Percentiles rank a stretch among this genome's conserved stretches.
Conservation (phyloP, 2,888 invertebrate genomes). For the Creontiades dilutus region DNA sequence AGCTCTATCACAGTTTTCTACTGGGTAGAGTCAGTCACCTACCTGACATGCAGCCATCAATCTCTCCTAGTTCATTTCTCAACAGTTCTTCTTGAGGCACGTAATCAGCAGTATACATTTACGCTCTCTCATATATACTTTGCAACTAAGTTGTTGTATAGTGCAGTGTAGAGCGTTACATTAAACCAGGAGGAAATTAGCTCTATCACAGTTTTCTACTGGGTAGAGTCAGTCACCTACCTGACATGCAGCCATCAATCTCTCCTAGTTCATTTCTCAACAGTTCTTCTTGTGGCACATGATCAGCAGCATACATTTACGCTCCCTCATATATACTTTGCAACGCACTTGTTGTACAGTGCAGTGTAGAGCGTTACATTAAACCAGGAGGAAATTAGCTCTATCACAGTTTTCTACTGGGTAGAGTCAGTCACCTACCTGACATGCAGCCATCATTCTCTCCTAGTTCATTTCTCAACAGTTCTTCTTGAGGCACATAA, state of each 20-base stretch:
- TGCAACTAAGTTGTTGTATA: no score
- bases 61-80: neutral
- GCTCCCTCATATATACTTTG: neutral
- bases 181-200: neutral
- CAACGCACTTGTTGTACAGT: neutral
- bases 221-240: neutral
- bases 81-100: neutral
- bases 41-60: neutral
- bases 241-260: neutral
- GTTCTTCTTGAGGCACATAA: neutral
- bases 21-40: conserved; percentile 21
- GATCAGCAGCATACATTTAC: neutral
- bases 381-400: neutral
- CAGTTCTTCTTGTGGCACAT: neutral
- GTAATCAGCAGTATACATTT: no score
- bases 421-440: conserved; percentile 23
- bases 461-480: neutral
- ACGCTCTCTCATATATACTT: no score
- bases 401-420: neutral
- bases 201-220: neutral
- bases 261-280: no score
- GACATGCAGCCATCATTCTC: neutral
- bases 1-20: neutral
- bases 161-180: neutral
- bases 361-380: neutral